phyloP scores from a whole-genome alignment of 2,113 vertebrate species.

The Dinomys branickii region DNA sequence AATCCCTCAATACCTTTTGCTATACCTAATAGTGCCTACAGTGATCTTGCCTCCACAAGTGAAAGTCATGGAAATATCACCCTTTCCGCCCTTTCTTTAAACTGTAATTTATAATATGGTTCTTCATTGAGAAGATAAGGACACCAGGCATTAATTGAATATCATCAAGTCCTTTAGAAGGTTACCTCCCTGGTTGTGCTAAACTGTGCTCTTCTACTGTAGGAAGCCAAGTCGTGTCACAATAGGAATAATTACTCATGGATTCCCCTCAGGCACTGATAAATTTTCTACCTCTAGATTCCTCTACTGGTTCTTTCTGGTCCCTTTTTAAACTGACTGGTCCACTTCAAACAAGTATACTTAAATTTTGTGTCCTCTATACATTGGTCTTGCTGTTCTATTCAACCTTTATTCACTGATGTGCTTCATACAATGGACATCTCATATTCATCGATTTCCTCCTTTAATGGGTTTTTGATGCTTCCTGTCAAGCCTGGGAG shows the following conservation, averaged over 20 bases:
- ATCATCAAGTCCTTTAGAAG: neutral
- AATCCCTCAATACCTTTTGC: neutral
- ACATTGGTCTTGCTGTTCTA: neutral
- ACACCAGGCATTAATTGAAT: neutral
- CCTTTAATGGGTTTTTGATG: neutral
- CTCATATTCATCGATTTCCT: neutral
- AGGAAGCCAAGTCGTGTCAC: neutral
- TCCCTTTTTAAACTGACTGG: neutral
- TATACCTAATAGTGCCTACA: neutral
- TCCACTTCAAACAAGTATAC: neutral
- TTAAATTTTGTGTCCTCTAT: neutral
- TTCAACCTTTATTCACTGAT: neutral
- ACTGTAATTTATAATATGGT: neutral
- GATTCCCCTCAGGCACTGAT: neutral
- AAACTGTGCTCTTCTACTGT: neutral
- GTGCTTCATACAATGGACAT: neutral
- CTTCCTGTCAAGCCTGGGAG: neutral
- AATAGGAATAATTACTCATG: neutral
- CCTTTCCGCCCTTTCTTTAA: neutral
- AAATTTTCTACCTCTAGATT: neutral
- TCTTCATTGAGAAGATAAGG: neutral
- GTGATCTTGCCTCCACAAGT: neutral
- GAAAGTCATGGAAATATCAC: neutral
- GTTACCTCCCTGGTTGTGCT: neutral
- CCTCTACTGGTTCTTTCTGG: neutral